Evolutionary conservation across 2,113 vertebrate species (phyloP), one percentile per base, ranked within the genome.

Genomic region (Dascyllus trimaculatus): DNA sequence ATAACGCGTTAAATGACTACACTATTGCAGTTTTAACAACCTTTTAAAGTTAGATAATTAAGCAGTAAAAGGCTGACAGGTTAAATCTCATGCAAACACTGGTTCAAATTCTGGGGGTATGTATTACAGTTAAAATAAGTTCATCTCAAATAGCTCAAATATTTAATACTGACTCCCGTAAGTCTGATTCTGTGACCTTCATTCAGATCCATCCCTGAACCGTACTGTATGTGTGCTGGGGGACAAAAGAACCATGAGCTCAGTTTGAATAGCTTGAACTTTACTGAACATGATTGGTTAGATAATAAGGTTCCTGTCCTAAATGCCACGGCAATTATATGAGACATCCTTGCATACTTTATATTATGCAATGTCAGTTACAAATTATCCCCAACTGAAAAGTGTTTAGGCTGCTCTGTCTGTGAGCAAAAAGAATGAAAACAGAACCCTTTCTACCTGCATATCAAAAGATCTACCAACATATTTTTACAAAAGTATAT

Each of bases 311-410:
- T 71, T 64, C 22, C 67, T 14, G 6, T 67, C 58, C 64, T 63
- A 79, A 88, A 82, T 77, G 82, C 49, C 72, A 77, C 24, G 1
- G 75, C 75, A 79, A 73, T 80, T 73, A 78, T 57, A 29, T 5
- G 67, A 79, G 18, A 61, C 59, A 66, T 58, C 59, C 54, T 64
- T 19, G 17, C 2, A 4, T 61, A 52, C 52, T 81, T 67, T 29
- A 62, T 54, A 25, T 53, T 13, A 25, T 49, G 64, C 58, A 48
- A 18, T 58, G 58, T 51, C 75, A 59, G 70, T 69, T 63, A 79
- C 62, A 82, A 79, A 82, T 85, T 18, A 63, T 68, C 35, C 48
- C 24, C 35, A 32, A 69, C 21, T 49, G 52, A 18, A 59, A 59
- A 52, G 60, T 45, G 17, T 51, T 66, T 19, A 18, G 26, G 38